Evolutionary conservation across 2,888 invertebrate species (phyloP), one percentile per base, ranked within the genome.

Genomic region (Neoscelio sp.): DNA sequence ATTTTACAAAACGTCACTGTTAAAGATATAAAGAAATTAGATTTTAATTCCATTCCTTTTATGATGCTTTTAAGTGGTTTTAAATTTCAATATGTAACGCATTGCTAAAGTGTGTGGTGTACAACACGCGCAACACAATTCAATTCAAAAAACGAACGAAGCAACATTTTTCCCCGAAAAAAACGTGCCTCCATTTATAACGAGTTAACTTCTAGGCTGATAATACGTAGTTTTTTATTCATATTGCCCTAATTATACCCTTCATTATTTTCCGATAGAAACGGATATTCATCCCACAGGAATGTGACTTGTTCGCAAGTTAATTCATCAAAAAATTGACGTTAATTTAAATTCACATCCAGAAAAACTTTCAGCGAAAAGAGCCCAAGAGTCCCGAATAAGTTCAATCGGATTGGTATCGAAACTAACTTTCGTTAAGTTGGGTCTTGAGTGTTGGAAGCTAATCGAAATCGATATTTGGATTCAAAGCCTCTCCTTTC

Each of bases 311-410:
- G n/a, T n/a, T n/a, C n/a, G n/a, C n/a, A n/a, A n/a, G n/a, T 28
- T 28, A 28, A 28, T 5, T 28, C 28, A 18, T 20, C 12, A 10
- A 44, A 28, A 15, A 12, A 7, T 13, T 8, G 40, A n/a, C 40
- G 67, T 35, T 56, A 58, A 68, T 68, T 56, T 38, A 38, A 48
- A 46, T 48, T 15, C 17, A 44, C 3, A 15, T n/a, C n/a, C n/a
- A n/a, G n/a, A n/a, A n/a, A 18, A 54, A 67, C 12, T 54, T 56
- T 54, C 12, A 10, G 26, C 15, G 13, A 30, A 67, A 67, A 54
- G 67, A 48, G 56, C 58, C 48, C 58, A 58, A 70, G 68, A 26
- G 46, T 54, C 54, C 54, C n/a, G 42, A 58, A 58, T 12, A 17
- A 23, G 33, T 52, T 28, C 3, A 67, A 30, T 67, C 68, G 20